Evolutionary conservation across 2,113 vertebrate species (phyloP).

Genomic region (Taurulus bubalis): DNA sequence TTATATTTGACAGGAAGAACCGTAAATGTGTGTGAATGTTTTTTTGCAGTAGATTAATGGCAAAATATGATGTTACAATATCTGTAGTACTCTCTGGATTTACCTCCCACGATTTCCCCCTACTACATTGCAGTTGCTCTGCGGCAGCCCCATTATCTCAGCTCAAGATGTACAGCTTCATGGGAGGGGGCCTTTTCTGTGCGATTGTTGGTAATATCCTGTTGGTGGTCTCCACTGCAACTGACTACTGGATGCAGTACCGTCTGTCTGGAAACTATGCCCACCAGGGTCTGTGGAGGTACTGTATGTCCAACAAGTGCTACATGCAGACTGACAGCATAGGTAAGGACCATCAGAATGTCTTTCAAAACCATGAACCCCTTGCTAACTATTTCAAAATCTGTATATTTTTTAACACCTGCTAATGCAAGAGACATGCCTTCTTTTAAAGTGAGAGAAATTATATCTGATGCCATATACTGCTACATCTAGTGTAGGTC

Average conservation of each 20-base stretch:
- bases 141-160: constrained; percentile 44
- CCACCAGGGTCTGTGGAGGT: constrained; percentile 91
- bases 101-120: background rate
- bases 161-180: constrained; percentile 89
- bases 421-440: background rate
- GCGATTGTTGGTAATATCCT: constrained; percentile 89
- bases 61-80: background rate
- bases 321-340: constrained; percentile 89
- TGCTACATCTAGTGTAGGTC: background rate
- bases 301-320: constrained; percentile 88
- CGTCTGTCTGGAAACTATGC: constrained; percentile 87
- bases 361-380: background rate
- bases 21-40: background rate
- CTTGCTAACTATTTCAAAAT: background rate
- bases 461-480: too few relatives aligned
- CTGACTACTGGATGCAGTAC: constrained; percentile 92
- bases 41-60: background rate
- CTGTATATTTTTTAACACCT: background rate
- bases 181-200: constrained; percentile 90
- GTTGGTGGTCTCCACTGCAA: constrained; percentile 86
- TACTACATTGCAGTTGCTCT: constrained; percentile 58
- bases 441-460: background rate
- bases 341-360: constrained; percentile 77
- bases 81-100: background rate
- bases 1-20: background rate